Evolutionary conservation across 2,113 vertebrate species (phyloP).

Genomic region (Syngnathus floridae): DNA sequence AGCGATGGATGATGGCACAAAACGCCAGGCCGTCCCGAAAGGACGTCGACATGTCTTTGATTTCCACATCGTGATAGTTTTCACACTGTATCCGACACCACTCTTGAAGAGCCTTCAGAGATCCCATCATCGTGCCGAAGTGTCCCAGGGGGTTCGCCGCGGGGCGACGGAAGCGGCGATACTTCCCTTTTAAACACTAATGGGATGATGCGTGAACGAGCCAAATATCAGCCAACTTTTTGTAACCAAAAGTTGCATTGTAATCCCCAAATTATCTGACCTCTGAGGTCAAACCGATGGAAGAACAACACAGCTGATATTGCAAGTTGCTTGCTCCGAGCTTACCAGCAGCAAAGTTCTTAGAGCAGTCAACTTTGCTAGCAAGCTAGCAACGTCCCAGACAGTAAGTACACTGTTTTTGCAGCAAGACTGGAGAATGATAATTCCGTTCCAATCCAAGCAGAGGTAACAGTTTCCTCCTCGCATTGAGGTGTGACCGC

Average conservation of each 20-base stretch:
- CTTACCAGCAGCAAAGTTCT: conserved; percentile 31
- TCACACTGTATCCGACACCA: conserved; percentile 89
- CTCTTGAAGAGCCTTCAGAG: conserved; percentile 84
- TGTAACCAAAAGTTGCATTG: background rate
- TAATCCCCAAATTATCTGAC: background rate
- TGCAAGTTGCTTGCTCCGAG: background rate
- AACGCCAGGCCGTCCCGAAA: conserved; percentile 94
- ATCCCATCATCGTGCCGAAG: conserved; percentile 74
- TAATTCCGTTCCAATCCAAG: background rate
- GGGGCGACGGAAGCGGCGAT: background rate
- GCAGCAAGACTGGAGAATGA: background rate
- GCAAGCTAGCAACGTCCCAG: background rate
- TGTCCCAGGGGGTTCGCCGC: background rate
- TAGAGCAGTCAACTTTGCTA: conserved; percentile 17
- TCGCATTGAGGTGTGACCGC: conserved; percentile 3
- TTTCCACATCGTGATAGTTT: conserved; percentile 79
- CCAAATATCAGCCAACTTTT: conserved; percentile 36
- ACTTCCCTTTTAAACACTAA: background rate
- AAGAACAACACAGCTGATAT: background rate
- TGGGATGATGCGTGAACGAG: conserved; percentile 3
- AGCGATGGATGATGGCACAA: conserved; percentile 90
- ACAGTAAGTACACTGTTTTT: background rate
- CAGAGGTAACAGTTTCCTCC: conserved; percentile 17
- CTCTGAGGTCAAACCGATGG: background rate
- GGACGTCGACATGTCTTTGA: conserved; percentile 87